A percentile compares a stretch with the other conserved stretches of the same genome.
Conservation (phyloP, 2,113 vertebrate genomes). For the Rhinoptilus africanus region DNA sequence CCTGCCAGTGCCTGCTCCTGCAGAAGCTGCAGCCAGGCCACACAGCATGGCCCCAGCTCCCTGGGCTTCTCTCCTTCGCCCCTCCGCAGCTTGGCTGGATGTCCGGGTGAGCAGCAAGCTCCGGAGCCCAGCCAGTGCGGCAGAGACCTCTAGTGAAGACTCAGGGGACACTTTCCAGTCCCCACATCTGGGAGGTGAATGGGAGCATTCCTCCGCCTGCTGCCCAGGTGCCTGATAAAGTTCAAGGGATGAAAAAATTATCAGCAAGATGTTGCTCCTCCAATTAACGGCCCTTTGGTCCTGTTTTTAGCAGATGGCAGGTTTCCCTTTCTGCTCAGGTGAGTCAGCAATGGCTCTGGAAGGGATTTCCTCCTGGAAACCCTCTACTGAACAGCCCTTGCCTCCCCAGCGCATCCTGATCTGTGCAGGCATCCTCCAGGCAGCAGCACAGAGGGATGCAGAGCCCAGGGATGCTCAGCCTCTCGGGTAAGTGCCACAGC, state of each 20-base stretch:
- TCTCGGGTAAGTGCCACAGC: not conserved
- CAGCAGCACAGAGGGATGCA: rapidly evolving
- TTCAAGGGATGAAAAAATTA: not conserved
- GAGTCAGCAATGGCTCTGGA: not conserved
- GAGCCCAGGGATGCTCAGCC: not conserved
- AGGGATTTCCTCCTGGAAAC: not conserved
- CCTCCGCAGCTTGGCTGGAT: not conserved
- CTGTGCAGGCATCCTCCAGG: not conserved
- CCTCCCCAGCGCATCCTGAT: rapidly evolving
- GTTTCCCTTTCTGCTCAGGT: not conserved
- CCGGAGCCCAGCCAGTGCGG: not conserved
- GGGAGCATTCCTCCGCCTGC: not conserved
- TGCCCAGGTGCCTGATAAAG: not conserved
- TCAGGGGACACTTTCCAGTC: not conserved
- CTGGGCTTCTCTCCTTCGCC: not conserved
- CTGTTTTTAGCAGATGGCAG: not conserved
- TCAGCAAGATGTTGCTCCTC: not conserved
- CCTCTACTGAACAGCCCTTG: not conserved
- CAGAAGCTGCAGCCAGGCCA: not conserved
- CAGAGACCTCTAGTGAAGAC: not conserved
- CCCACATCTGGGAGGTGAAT: not conserved
- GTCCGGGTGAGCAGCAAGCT: not conserved
- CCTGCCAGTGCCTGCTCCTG: not conserved
- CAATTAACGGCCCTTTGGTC: rapidly evolving
- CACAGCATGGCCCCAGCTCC: not conserved